phyloP scores from a whole-genome alignment of 2,113 vertebrate species.

The Scolopax mira region DNA sequence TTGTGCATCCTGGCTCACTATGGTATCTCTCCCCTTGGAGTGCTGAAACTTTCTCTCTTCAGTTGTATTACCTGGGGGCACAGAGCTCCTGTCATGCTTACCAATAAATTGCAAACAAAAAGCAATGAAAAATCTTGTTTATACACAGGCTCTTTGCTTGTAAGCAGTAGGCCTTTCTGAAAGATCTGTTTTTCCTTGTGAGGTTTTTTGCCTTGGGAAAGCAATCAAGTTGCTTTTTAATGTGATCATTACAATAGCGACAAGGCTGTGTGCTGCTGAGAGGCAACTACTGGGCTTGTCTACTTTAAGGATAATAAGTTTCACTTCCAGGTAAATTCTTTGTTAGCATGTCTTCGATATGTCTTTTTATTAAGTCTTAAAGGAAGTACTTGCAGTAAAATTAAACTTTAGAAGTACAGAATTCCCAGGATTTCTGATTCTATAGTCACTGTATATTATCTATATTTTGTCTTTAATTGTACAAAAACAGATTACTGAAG shows the following conservation, averaged over 20 bases:
- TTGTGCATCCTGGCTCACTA: background rate
- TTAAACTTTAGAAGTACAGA: background rate
- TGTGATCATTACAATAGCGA: background rate
- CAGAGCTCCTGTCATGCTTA: background rate
- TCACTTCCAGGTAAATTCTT: background rate
- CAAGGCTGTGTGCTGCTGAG: background rate
- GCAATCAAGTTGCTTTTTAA: constrained; percentile 18
- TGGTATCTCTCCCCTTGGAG: background rate
- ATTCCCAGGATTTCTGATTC: background rate
- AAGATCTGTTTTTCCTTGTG: background rate
- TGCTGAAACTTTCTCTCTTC: background rate
- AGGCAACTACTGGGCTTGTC: background rate
- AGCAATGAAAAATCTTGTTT: background rate
- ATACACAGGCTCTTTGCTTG: background rate
- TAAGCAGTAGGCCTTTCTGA: background rate
- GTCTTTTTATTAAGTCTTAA: background rate
- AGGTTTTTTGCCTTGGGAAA: constrained; percentile 23
- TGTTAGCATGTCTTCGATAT: background rate
- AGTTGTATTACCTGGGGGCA: background rate
- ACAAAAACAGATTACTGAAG: background rate
- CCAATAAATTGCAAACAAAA: constrained; percentile 17
- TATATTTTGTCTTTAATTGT: background rate
- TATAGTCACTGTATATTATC: background rate
- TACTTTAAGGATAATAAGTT: background rate
- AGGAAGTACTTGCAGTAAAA: background rate